Conservation (phyloP, 2,888 invertebrate genomes). For the Hyposoter dolosus region DNA sequence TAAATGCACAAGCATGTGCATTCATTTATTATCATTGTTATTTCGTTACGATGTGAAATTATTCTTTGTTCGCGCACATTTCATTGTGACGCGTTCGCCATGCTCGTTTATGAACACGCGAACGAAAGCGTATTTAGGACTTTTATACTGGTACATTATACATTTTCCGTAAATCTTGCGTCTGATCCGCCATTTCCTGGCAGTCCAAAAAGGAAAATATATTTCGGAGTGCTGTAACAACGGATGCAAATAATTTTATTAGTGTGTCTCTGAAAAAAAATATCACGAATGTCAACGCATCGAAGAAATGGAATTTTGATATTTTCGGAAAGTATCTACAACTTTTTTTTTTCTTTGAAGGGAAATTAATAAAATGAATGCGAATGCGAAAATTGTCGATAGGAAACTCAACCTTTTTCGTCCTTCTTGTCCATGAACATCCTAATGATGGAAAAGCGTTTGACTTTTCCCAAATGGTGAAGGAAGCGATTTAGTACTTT, state of each 20-base stretch:
- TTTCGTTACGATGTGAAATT: not conserved
- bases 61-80: not conserved
- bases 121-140: not conserved
- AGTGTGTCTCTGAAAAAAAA: not conserved
- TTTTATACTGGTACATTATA: conserved; percentile 34
- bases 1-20: not conserved
- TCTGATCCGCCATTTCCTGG: conserved; percentile 1
- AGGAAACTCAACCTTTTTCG: conserved; percentile 72
- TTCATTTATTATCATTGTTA: not conserved
- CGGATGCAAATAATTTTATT: not conserved
- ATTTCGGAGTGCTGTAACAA: conserved; percentile 48
- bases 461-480: conserved; percentile 77
- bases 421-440: conserved; percentile 83
- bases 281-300: not conserved
- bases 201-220: conserved; percentile 42
- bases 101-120: not conserved
- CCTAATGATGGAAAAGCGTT: conserved; percentile 81
- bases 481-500: conserved; percentile 78
- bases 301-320: not conserved
- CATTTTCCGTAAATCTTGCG: conserved; percentile 26
- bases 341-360: not conserved
- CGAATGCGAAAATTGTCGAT: not conserved
- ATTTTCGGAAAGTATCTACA: not conserved
- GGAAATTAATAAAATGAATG: not conserved
- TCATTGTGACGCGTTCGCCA: not conserved